phyloP scores from a whole-genome alignment of 1,140 invertebrate genomes.

The Platorchestia sp. region DNA sequence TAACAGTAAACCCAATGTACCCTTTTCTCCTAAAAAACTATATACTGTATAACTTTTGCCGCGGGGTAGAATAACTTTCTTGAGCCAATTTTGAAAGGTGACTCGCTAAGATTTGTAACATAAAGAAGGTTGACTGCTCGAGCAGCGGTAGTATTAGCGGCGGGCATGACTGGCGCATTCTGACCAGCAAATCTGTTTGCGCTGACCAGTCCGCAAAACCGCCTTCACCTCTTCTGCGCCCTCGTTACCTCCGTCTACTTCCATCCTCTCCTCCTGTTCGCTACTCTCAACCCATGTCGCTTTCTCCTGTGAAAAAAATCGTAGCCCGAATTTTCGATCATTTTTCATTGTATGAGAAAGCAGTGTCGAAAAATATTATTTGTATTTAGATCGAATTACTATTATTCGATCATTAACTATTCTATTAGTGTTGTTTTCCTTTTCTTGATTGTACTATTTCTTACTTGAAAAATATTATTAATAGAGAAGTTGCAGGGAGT shows the following conservation, averaged over 20 bases:
- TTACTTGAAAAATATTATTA: no score
- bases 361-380: no score
- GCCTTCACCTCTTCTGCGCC: background rate
- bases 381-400: no score
- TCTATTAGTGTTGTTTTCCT: no score
- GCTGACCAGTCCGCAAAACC: background rate
- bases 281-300: background rate
- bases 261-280: background rate
- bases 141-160: background rate
- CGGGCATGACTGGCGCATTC: slow-evolving; percentile 40
- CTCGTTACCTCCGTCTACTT: no score
- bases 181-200: slow-evolving; percentile 24
- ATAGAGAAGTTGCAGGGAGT: no score
- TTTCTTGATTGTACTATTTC: no score
- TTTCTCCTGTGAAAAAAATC: background rate
- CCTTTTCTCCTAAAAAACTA: background rate
- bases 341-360: no score
- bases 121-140: slow-evolving; percentile 36
- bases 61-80: background rate
- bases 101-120: slow-evolving; percentile 23
- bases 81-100: slow-evolving; percentile 10
- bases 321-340: no score
- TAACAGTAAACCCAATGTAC: background rate
- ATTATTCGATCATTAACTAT: no score
- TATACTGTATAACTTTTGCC: background rate